phyloP scores from a whole-genome alignment of 2,797 vertebrate species.

The Lophura swinhoii region DNA sequence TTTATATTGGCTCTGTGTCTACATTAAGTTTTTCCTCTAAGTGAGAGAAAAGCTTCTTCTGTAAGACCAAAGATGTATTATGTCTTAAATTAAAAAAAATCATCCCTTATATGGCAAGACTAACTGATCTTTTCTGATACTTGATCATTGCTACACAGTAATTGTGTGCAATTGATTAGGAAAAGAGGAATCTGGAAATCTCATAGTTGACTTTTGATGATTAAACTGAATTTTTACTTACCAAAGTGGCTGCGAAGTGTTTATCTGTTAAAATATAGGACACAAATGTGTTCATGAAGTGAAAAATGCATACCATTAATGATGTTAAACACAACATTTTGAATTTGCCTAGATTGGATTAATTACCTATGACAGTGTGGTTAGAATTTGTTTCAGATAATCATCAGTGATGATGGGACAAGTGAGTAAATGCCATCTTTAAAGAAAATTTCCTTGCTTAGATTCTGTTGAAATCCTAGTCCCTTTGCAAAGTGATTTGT shows the following conservation, averaged over 20 bases:
- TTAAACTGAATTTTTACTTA: not conserved
- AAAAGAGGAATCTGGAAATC: not conserved
- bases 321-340: slow-evolving; percentile 27
- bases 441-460: not conserved
- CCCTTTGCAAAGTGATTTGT: slow-evolving; percentile 8
- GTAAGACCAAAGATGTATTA: not conserved
- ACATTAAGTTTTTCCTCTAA: not conserved
- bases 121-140: not conserved
- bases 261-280: not conserved
- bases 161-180: not conserved
- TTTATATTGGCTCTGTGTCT: not conserved
- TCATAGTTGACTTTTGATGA: not conserved
- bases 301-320: slow-evolving; percentile 20
- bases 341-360: slow-evolving; percentile 7
- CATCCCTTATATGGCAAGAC: not conserved
- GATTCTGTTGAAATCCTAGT: not conserved
- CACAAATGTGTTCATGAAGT: not conserved
- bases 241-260: not conserved
- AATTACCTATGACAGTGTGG: slow-evolving; percentile 11
- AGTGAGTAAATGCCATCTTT: not conserved
- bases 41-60: not conserved
- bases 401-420: slow-evolving; percentile 3
- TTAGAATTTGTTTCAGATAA: not conserved
- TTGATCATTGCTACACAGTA: not conserved
- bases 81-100: not conserved